Evolutionary conservation across 2,888 invertebrate species (phyloP).

Genomic region (Limulus polyphemus): DNA sequence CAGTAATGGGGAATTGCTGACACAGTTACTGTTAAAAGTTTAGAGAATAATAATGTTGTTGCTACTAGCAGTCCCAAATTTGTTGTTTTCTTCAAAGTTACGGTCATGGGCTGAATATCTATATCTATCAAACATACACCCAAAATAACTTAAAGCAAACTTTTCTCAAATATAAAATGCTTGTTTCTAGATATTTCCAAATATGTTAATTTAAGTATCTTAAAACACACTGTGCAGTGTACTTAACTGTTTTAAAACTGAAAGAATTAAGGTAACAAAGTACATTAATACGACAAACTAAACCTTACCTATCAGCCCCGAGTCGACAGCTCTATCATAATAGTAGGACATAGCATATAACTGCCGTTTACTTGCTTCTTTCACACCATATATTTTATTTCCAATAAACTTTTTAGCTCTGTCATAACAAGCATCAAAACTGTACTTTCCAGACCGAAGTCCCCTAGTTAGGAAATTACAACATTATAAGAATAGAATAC

Average conservation of each 20-base stretch:
- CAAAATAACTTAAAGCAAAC: too few relatives aligned
- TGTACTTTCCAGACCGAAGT: slow-evolving; percentile 11
- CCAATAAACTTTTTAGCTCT: slow-evolving; percentile 29
- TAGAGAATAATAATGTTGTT: too few relatives aligned
- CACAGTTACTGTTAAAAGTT: too few relatives aligned
- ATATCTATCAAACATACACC: too few relatives aligned
- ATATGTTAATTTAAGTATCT: too few relatives aligned
- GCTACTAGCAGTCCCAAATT: too few relatives aligned
- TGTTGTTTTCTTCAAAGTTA: too few relatives aligned
- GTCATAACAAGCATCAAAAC: slow-evolving; percentile 30
- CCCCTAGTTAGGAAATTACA: slow-evolving; percentile 7
- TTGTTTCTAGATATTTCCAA: too few relatives aligned
- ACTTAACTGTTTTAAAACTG: slow-evolving; percentile 1
- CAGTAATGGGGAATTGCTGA: too few relatives aligned
- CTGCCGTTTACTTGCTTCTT: slow-evolving; percentile 46
- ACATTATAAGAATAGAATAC: not conserved
- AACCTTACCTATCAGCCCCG: slow-evolving; percentile 52
- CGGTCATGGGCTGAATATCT: too few relatives aligned
- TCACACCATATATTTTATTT: slow-evolving; percentile 42
- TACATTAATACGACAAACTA: not conserved
- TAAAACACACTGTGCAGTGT: too few relatives aligned
- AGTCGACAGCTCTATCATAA: slow-evolving; percentile 80
- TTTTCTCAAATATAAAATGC: too few relatives aligned
- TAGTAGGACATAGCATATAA: slow-evolving; percentile 88
- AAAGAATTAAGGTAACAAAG: slow-evolving; percentile 5